A percentile compares a stretch with the other conserved stretches of the same genome.
These are phyloP conservation scores for Chiloscyllium plagiosum DNA, from an alignment of 2,113 vertebrate genomes.

Conservation along the genomic window DNA sequence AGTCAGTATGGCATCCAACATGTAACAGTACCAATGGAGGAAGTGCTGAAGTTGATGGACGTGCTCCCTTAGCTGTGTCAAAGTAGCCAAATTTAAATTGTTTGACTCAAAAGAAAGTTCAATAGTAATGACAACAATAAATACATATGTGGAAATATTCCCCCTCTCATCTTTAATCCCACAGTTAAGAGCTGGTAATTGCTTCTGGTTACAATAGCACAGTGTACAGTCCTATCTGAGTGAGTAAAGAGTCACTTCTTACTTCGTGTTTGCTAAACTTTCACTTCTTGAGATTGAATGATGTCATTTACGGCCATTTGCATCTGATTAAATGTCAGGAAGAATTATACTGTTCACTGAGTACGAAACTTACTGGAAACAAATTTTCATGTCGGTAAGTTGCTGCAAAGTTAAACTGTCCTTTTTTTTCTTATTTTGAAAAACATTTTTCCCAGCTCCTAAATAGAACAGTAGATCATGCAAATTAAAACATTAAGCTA, in stretches of 20 bases:
- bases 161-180: background rate
- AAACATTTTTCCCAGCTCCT: background rate
- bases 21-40: background rate
- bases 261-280: background rate
- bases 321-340: background rate
- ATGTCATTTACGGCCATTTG: background rate
- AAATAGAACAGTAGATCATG: background rate
- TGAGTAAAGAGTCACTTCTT: background rate
- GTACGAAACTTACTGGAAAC: background rate
- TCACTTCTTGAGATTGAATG: background rate
- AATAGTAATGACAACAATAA: background rate
- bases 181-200: background rate
- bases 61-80: background rate
- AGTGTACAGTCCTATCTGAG: background rate
- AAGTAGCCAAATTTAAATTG: background rate
- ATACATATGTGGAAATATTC: background rate
- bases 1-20: background rate
- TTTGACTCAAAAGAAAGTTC: background rate
- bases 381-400: background rate
- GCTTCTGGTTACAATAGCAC: background rate
- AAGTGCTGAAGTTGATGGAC: background rate
- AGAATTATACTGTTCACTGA: background rate
- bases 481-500: background rate
- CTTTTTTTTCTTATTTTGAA: background rate
- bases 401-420: background rate